phyloP scores from a whole-genome alignment of 2,888 invertebrate genomes.

The Synergus gifuensis region DNA sequence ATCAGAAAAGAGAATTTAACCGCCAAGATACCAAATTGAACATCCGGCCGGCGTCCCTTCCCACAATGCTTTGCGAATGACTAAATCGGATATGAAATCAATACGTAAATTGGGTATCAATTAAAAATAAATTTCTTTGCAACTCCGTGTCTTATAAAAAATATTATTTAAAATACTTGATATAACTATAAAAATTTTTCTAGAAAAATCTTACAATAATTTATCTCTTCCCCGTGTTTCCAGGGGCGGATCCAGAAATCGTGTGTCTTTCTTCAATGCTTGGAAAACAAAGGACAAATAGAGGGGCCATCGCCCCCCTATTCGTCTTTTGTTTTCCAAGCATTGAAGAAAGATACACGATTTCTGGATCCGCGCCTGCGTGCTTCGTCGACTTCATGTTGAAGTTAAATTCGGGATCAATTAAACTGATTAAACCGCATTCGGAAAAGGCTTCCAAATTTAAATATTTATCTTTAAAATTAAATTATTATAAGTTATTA shows the following conservation, averaged over 20 bases:
- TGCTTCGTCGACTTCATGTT: not conserved
- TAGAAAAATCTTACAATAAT: not conserved
- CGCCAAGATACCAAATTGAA: not conserved
- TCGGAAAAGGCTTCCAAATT: not conserved
- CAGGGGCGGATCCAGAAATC: too few relatives aligned
- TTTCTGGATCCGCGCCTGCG: too few relatives aligned
- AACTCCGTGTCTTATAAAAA: not conserved
- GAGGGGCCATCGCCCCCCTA: too few relatives aligned
- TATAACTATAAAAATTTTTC: not conserved
- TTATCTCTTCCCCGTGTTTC: not conserved
- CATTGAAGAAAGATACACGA: too few relatives aligned
- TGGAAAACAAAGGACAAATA: too few relatives aligned
- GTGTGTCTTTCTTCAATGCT: too few relatives aligned
- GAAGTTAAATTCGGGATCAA: not conserved
- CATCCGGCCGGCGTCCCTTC: not conserved
- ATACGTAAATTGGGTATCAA: not conserved
- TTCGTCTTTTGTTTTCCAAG: too few relatives aligned
- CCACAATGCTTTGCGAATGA: not conserved
- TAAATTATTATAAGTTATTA: too few relatives aligned
- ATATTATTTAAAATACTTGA: not conserved
- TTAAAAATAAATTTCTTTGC: not conserved
- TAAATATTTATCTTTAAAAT: not conserved
- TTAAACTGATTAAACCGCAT: not conserved
- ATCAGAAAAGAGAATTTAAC: constrained; percentile 14
- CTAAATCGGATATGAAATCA: constrained; percentile 22